Evolutionary conservation across 2,797 vertebrate species (phyloP), one percentile per base, ranked within the genome.

Genomic region (Sebastes nivosus): DNA sequence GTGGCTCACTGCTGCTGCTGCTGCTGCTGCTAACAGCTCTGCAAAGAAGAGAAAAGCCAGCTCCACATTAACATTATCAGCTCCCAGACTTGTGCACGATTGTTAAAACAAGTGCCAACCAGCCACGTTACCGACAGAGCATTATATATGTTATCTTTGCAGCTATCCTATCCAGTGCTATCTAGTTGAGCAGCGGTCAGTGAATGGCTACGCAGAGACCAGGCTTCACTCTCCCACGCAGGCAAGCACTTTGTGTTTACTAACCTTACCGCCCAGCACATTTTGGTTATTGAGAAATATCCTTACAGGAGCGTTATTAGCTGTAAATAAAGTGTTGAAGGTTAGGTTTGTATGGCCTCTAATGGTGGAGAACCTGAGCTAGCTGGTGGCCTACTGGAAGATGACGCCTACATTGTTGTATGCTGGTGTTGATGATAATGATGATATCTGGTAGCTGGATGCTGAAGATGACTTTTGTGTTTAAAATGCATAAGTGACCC

Each of bases 171-270:
- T 77, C 89, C 36, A 32, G 50, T 16, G 85, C 71, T 82, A 90
- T 86, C 87, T 80, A 68, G 74, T 38, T 30, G 57, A 87, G 58
- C 82, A 76, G 32, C 84, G 80, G 77, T 72, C 79, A 80, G 87
- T 88, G 86, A 83, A 89, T 89, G 90, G 91, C 88, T 81, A 82
- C 85, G 83, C 82, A 80, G 87, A 87, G 80, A 85, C 85, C 77
- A 72, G 73, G 42, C 24, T 64, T 25, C 78, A 68, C 75, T 88
- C 84, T 73, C 82, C 81, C 84, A 67, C 71, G 29, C 91, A 92
- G 91, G 89, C 88, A 89, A 89, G 87, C 79, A 69, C 42, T 80
- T 89, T 72, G 72, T 79, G 67, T 91, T 88, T 73, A 83, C 70
- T 83, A 25, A 42, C 24, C 3, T 9, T 25, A 58, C 25, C 67